Base-by-base conservation (phyloP, 1,140 invertebrate genomes). In the Saccostrea echinata region DNA sequence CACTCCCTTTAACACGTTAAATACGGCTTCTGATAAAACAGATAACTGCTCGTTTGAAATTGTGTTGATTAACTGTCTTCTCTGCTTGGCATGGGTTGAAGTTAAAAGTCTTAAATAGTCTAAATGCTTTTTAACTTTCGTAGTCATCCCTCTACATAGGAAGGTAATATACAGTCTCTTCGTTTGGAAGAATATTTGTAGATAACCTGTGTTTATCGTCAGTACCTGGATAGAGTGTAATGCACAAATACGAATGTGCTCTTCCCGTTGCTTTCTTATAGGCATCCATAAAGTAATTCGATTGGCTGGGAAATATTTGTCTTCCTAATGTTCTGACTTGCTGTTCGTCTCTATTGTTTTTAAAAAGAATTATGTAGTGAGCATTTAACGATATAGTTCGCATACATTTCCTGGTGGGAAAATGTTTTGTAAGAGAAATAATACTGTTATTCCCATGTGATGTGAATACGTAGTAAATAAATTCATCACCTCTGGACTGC, bases 391-490 rank as follows among this genome's bases (percentile, higher is more conserved):
- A 83, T 33, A 35, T 30, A 55, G 76, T 80, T 52, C 76, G 43
- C 16, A 71, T 80, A 55, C 76, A 80, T 27, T 68, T 86, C 12
- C 88, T 84, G 64, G 11, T n/a, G 61, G 87, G 86, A 84, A 86
- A 52, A 88, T 16, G 51, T 88, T 86, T 27, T 88, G 88, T 30
- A 86, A 30, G 27, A 89, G 57, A 84, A 86, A 84, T 18, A 86
- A 57, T 12, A 89, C 85, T 0, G 43, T 84, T 3, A 89, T 68
- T 24, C 71, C 84, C 51, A 64, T 61, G 27, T 88, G 88, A 51
- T 88, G 88, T 1, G 61, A 83, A 12, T 43, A 53, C 2, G 84
- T 51, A 33, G 61, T 76, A 61, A 89, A 89, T 43, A 89, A 57
- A 61, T 86, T 86, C 85, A 89, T 86, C 1, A 84, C n/a, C 18